Percentiles rank a stretch among this genome's conserved stretches.
Conservation (phyloP, 1,140 invertebrate genomes). For the Laodelphax striatellus region DNA sequence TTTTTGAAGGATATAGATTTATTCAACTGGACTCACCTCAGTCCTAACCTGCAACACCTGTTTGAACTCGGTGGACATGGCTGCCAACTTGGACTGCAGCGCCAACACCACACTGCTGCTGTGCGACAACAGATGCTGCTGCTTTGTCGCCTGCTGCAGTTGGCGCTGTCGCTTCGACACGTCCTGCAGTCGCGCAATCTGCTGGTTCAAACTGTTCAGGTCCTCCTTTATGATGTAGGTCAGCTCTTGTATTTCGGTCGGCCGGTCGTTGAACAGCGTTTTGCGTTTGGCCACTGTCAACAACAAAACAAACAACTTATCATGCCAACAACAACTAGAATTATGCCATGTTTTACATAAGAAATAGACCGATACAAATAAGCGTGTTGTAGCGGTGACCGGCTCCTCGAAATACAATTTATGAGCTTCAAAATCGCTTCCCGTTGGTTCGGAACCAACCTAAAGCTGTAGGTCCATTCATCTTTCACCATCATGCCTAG, state of each 20-base stretch:
- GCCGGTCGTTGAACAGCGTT: constrained; percentile 92
- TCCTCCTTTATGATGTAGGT: constrained; percentile 98
- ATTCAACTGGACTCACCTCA: no score
- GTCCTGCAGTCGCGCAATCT: constrained; percentile 81
- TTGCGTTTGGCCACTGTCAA: constrained; percentile 90
- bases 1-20: no score
- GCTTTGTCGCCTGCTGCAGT: constrained; percentile 39
- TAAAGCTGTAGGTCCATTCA: no score
- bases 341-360: no score
- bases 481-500: no score
- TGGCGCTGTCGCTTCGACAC: constrained; percentile 58
- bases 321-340: no score
- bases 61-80: constrained; percentile 95
- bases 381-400: no score
- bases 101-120: constrained; percentile 91
- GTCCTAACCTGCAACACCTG: constrained; percentile 70
- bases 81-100: constrained; percentile 88
- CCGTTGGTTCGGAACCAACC: no score
- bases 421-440: no score
- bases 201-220: constrained; percentile 86
- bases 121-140: constrained; percentile 80
- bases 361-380: no score
- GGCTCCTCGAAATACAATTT: no score
- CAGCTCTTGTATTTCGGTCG: constrained; percentile 92
- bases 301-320: no score